A percentile compares a stretch with the other conserved stretches of the same genome.
These are phyloP conservation scores for Numida meleagris DNA, from an alignment of 2,113 vertebrate species.

Conservation along the genomic window DNA sequence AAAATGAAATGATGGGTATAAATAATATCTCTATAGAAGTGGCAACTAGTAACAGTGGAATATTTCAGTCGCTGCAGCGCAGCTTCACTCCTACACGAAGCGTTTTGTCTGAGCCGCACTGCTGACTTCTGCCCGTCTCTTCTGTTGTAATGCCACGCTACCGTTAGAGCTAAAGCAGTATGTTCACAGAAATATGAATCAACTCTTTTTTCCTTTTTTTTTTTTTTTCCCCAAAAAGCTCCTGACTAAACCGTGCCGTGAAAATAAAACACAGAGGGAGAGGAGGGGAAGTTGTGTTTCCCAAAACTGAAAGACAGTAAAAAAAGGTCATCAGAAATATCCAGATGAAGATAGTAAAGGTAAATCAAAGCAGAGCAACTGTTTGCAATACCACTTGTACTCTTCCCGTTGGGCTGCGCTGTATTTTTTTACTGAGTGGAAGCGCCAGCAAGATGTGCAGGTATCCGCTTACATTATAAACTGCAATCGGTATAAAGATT, in stretches of 20 bases:
- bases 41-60: not conserved
- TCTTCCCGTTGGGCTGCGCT: constrained; percentile 2
- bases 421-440: constrained; percentile 6
- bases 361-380: constrained; percentile 60
- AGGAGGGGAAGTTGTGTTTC: not conserved
- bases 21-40: not conserved
- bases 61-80: not conserved
- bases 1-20: not conserved
- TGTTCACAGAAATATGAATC: not conserved
- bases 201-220: not conserved
- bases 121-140: not conserved
- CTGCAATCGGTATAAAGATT: constrained; percentile 7
- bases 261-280: constrained; percentile 3
- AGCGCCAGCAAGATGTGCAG: constrained; percentile 45
- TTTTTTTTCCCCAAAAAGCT: not conserved
- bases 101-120: not conserved
- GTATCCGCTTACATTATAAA: constrained; percentile 35
- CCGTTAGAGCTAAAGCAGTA: not conserved
- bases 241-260: not conserved
- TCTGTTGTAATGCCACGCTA: not conserved
- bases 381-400: constrained; percentile 45
- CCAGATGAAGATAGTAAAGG: constrained; percentile 62
- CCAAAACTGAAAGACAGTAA: constrained; percentile 30
- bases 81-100: not conserved
- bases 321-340: not conserved